Evolutionary conservation across 2,797 vertebrate genomes (phyloP).

Genomic region (Picus viridis): DNA sequence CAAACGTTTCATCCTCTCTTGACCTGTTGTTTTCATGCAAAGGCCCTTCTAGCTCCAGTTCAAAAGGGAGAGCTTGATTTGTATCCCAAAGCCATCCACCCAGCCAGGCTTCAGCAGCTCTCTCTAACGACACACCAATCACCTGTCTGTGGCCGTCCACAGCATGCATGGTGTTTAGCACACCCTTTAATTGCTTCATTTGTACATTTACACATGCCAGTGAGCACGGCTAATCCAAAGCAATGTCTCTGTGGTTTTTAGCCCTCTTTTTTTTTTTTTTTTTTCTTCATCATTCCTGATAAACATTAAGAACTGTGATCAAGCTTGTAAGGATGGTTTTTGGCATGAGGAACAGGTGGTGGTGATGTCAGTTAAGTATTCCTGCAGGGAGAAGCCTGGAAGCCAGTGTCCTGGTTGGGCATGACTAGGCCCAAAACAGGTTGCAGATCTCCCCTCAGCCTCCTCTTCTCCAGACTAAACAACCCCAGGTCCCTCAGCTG

Average conservation of each 20-base stretch:
- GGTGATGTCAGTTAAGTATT: constrained; percentile 56
- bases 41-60: neutral
- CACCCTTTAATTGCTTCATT: neutral
- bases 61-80: constrained; percentile 33
- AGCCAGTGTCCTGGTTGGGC: neutral
- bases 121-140: neutral
- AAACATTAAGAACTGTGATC: constrained; percentile 59
- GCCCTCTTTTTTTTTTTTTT: neutral
- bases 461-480: neutral
- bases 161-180: neutral
- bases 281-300: constrained; percentile 4
- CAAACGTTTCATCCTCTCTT: neutral
- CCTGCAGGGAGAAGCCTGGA: constrained; percentile 50
- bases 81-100: neutral
- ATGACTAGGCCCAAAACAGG: no score
- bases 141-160: neutral
- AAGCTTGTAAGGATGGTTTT: constrained; percentile 58
- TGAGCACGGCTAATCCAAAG: constrained; percentile 23
- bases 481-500: neutral
- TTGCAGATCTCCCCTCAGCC: no score
- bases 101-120: constrained; percentile 4
- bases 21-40: neutral
- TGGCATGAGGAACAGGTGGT: constrained; percentile 63
- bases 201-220: constrained; percentile 13
- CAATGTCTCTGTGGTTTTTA: constrained; percentile 10